Evolutionary conservation across 2,797 vertebrate species (phyloP), one percentile per base, ranked within the genome.

Genomic region (Cyprinodon diabolis): DNA sequence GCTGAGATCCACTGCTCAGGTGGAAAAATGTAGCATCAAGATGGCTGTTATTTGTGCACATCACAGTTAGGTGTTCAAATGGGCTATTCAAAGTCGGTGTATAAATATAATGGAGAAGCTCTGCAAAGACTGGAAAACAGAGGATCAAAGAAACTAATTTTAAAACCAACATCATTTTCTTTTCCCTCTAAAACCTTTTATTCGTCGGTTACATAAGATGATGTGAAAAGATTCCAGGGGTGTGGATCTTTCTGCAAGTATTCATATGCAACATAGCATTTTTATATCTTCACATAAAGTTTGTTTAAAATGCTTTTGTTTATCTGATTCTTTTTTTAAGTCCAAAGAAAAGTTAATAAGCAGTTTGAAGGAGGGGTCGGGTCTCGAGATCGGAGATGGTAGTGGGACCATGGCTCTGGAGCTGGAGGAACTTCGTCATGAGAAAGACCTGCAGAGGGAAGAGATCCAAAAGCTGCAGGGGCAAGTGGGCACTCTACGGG

Each of bases 271-370:
- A 6, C 17, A 0, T 37, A 62, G 30, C 17, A 4, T 62, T 9
- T 19, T 7, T 40, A 10, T 43, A 5, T 23, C 56, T 57, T 37
- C 40, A 62, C 8, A 51, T 45, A 6, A 13, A 1, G 51, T 45
- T 11, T 43, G 48, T 19, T 2, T 23, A 1, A 25, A 47, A 6
- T 57, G 21, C 55, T 68, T 52, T 58, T 19, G 62, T 62, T 14
- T 40, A 67, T 37, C 23, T 25, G 72, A 58, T 81, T 2, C 68
- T 76, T 69, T 74, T 25, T 9, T 87, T 45, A 82, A 99, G 98
- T 99, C 98, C 79, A 99, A 99, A 93, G 98, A 99, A 87, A 99
- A 99, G 91, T 84, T 99, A 87, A 99, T 99, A 85, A 99, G 95
- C 95, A 99, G 98, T 87, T 91, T 99, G 83, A 99, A 99, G 87